phyloP scores from a whole-genome alignment of 2,797 vertebrate genomes.

The Cossypha dichroa region DNA sequence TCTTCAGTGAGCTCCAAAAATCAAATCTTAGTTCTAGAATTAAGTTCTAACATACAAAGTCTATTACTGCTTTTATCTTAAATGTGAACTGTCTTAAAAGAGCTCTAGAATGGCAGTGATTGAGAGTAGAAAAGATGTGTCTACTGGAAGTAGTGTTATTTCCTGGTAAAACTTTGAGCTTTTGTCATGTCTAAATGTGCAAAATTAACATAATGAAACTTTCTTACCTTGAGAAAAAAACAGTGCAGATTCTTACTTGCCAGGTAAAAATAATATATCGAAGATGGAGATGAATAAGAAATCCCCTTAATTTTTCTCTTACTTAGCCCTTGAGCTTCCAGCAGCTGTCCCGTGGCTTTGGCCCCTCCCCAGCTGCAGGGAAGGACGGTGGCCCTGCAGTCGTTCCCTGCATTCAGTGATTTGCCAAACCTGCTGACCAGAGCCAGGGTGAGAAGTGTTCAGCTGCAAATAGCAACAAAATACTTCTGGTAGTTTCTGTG shows the following conservation, averaged over 20 bases:
- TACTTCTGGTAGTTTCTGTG: neutral
- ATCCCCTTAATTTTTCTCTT: neutral
- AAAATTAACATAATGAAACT: neutral
- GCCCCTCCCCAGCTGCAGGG: neutral
- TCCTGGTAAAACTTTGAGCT: neutral
- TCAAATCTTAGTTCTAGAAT: neutral
- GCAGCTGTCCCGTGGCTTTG: neutral
- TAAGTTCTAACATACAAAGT: neutral
- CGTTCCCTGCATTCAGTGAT: neutral
- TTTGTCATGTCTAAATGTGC: neutral
- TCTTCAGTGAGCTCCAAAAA: neutral
- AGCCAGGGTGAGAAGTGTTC: rapidly evolving
- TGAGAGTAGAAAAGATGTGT: neutral
- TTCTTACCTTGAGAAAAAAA: neutral
- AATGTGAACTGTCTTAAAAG: neutral
- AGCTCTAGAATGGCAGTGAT: neutral
- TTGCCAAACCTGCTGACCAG: neutral
- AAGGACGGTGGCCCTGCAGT: rapidly evolving
- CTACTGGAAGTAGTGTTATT: neutral
- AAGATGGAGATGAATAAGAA: neutral
- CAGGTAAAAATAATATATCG: neutral
- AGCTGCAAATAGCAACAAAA: neutral
- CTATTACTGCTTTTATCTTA: neutral
- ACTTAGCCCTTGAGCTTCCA: neutral
- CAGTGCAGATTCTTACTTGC: neutral